Base-by-base conservation (phyloP, 2,888 invertebrate species). In the Limenitis camilla region DNA sequence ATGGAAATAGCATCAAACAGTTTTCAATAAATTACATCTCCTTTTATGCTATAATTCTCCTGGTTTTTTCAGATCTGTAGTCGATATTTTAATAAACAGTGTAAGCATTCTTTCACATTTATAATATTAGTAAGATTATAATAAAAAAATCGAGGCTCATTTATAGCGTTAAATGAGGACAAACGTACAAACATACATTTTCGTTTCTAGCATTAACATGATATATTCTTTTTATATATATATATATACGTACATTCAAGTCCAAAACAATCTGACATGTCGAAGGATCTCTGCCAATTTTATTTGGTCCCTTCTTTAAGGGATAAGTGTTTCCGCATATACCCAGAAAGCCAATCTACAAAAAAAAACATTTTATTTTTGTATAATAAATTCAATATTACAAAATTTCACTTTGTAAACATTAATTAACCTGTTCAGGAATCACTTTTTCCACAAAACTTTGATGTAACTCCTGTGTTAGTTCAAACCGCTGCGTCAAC, bases 321-420 rank as follows among this genome's bases (percentile, higher is more conserved):
- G 86, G 80, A 61, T 83, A 76, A 65, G 74, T 81, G 10, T 56
- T 62, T 2, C 86, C 85, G 62, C 77, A 78, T 66, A 86, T 85
- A 27, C 85, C 85, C 35, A 87, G 58, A 47, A 79, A 81, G 1
- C 81, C 86, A 69, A 87, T 72, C 86, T 87, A 67, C 36, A 78
- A 78, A 36, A 30, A 46, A 45, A 55, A 53, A 32, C 19, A 39
- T 44, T 31, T 9, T 6, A 41, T 30, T 29, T n/a, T 11, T 31
- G 33, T 29, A 27, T 42, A 36, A 39, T 7, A 44, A 10, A 44
- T 27, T 8, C 11, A 30, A 38, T 31, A 27, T 33, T 27, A 43
- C 6, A 9, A 42, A 5, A 41, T 45, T 32, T 11, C n/a, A 38
- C 7, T 40, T 40, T 43, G 19, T 40, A 53, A 44, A 52, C 40